Conservation (phyloP, 2,888 invertebrate genomes). For the Opisthograptis luteolata region DNA sequence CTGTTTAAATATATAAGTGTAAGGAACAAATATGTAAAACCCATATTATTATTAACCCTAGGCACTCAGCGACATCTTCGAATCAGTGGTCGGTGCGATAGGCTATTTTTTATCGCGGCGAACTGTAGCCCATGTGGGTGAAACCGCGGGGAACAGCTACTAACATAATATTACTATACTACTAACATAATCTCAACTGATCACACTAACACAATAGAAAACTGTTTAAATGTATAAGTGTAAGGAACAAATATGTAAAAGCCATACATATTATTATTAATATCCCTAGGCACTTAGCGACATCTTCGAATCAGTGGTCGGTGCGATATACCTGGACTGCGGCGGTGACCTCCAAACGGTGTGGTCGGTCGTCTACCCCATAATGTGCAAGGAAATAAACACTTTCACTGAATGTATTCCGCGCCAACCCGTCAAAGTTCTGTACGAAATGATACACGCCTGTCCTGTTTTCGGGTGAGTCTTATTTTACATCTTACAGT, state of each 20-base stretch:
- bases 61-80: conserved; percentile 96
- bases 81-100: conserved; percentile 95
- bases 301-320: conserved; percentile 95
- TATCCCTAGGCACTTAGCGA: conserved; percentile 93
- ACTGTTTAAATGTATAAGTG: too few relatives aligned
- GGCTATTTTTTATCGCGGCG: too few relatives aligned
- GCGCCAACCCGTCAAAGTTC: conserved; percentile 93
- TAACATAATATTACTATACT: too few relatives aligned
- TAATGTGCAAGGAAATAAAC: conserved; percentile 95
- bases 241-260: too few relatives aligned
- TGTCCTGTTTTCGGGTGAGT: conserved; percentile 90
- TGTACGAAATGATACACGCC: conserved; percentile 92
- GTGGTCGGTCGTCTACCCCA: conserved; percentile 92
- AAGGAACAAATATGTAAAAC: too few relatives aligned
- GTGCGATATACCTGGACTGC: conserved; percentile 95
- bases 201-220: too few relatives aligned
- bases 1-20: too few relatives aligned
- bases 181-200: too few relatives aligned
- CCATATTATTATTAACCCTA: too few relatives aligned
- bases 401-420: conserved; percentile 93
- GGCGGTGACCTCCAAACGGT: conserved; percentile 88
- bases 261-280: too few relatives aligned
- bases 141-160: too few relatives aligned
- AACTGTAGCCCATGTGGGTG: too few relatives aligned
- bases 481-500: neutral